Conservation (phyloP, 2,113 vertebrate genomes). For the Epinephelus lanceolatus region DNA sequence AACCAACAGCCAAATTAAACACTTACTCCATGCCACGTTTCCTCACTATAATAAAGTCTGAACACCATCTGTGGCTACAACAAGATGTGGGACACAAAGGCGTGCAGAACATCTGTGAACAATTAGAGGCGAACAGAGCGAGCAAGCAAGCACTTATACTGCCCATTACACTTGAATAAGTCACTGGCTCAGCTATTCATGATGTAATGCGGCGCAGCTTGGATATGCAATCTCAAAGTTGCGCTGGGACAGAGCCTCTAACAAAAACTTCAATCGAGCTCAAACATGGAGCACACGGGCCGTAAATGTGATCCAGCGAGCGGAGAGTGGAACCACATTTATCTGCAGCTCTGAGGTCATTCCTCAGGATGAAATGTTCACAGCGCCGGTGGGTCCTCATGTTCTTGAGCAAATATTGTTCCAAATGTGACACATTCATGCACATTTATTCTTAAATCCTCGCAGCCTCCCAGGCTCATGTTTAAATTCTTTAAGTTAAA, state of each 20-base stretch:
- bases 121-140: constrained; percentile 75
- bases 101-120: constrained; percentile 81
- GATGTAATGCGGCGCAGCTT: constrained; percentile 74
- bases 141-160: constrained; percentile 74
- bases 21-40: constrained; percentile 64
- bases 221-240: constrained; percentile 64
- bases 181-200: constrained; percentile 70
- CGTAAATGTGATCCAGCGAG: constrained; percentile 10
- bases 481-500: constrained; percentile 9
- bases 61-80: constrained; percentile 39
- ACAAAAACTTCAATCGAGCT: constrained; percentile 62
- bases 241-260: constrained; percentile 46
- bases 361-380: constrained; percentile 19
- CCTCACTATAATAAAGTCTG: constrained; percentile 47
- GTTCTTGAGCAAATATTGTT: constrained; percentile 1
- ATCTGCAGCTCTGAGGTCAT: constrained; percentile 46
- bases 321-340: constrained; percentile 65
- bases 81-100: constrained; percentile 74
- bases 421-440: constrained; percentile 21
- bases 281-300: constrained; percentile 16
- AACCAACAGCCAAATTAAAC: constrained; percentile 60
- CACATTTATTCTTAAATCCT: constrained; percentile 13
- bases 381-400: background rate
- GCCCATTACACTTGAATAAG: constrained; percentile 82
- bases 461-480: accelerated